Base-by-base conservation (phyloP, 2,113 vertebrate species). In the Nothoprocta pentlandii region DNA sequence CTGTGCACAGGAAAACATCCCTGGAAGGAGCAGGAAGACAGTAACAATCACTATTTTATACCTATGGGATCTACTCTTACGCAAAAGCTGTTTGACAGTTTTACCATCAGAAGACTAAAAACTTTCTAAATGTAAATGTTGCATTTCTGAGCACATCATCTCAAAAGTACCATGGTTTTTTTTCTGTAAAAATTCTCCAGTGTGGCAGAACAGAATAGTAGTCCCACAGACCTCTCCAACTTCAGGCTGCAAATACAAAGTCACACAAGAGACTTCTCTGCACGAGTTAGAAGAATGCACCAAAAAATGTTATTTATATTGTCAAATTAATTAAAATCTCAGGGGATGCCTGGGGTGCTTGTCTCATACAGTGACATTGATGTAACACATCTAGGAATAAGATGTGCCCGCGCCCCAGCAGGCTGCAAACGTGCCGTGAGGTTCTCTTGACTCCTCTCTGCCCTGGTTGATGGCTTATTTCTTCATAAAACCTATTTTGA, bases 241-340 rank as follows among this genome's bases (percentile, higher is more conserved):
- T 92, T 91, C 16, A 86, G 19, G 54, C 36, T 80, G 44, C n/a
- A 78, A 64, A 64, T 64, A 36, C 34, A 53, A 62, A 93, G 44
- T 84, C 58, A 61, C 42, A 86, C 46, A 90, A 93, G 39, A 83
- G 39, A 69, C 16, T 68, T 53, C 85, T 85, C 78, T 5, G 2
- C 74, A 53, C 58, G 70, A 85, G 26, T 77, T 73, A 28, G 11
- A 91, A 87, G 59, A 66, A 42, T 46, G 21, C 51, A 82, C 89
- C 46, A 44, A 82, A 89, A 39, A 87, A 87, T 0, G 79, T 49
- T 49, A 67, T 91, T 82, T 89, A 49, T 74, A 63, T 92, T 92
- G 78, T 67, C 91, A 77, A 87, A 23, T 53, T 80, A 87, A 82
- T 87, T 93, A 89, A 91, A 92, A 94, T 82, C 42, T 26, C 93